Percentiles rank a stretch among this genome's conserved stretches.
Conservation (phyloP, 1,140 invertebrate species). For the Brachionus paranguensis region DNA sequence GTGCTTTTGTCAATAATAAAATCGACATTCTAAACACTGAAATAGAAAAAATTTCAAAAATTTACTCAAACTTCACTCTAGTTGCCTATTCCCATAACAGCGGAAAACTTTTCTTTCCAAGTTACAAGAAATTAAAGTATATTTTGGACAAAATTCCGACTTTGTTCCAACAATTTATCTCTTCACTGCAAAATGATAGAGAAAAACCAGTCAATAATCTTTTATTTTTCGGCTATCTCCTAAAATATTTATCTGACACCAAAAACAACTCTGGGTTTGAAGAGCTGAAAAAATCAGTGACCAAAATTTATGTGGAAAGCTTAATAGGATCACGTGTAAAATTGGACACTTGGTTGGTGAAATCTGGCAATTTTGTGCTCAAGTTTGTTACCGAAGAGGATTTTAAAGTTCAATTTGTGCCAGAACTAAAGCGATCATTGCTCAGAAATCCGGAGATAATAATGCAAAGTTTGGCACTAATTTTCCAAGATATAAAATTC, state of each 20-base stretch:
- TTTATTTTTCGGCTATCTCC: not conserved
- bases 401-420: slow-evolving; percentile 59
- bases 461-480: slow-evolving; percentile 58
- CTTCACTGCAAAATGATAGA: not conserved
- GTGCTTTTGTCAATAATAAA: not conserved
- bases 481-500: not conserved
- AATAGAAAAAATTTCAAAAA: not conserved
- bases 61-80: not conserved
- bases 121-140: not conserved
- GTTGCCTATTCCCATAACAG: not conserved
- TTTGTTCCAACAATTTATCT: not conserved
- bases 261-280: not conserved
- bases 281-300: not conserved
- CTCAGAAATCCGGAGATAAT: slow-evolving; percentile 87
- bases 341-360: not conserved
- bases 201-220: not conserved
- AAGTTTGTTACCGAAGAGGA: not conserved
- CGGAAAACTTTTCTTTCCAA: not conserved
- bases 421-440: slow-evolving; percentile 81
- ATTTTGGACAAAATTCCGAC: not conserved
- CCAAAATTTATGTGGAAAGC: not conserved
- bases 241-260: not conserved
- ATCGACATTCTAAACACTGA: not conserved
- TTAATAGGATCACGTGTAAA: not conserved
- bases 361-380: not conserved